phyloP scores from a whole-genome alignment of 1,140 invertebrate species.

The Calosoma granatense region DNA sequence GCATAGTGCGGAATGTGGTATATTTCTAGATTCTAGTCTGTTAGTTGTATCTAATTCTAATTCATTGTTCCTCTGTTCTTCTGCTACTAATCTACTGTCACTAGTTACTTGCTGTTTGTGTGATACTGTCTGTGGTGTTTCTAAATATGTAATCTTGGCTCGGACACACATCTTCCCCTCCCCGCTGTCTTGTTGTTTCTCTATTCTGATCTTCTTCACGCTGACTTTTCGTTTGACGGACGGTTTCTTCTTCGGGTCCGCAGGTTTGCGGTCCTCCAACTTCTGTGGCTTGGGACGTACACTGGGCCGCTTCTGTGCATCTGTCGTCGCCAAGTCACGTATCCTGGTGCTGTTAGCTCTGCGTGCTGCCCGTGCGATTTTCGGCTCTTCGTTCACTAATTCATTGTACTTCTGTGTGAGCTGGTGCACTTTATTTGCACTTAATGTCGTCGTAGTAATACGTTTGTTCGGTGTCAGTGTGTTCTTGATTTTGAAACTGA shows the following conservation, averaged over 20 bases:
- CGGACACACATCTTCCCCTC: not conserved
- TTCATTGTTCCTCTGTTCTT: no score
- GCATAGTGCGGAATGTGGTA: no score
- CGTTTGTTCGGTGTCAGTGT: constrained; percentile 21
- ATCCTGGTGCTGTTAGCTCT: constrained; percentile 17
- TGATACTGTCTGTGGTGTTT: no score
- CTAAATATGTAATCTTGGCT: no score
- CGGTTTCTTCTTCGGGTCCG: constrained; percentile 17
- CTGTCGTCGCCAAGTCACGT: constrained; percentile 4
- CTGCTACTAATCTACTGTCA: no score
- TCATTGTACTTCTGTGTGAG: constrained; percentile 45
- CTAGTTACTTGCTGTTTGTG: no score
- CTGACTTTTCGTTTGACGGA: constrained; percentile 16
- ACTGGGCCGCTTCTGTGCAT: constrained; percentile 17
- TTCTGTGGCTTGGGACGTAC: constrained; percentile 22
- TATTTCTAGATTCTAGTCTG: no score
- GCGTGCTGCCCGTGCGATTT: constrained; percentile 21
- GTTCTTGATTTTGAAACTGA: constrained; percentile 29
- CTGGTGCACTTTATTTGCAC: constrained; percentile 41
- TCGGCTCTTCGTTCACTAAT: constrained; percentile 35
- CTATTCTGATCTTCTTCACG: constrained; percentile 2
- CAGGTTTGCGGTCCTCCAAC: constrained; percentile 14
- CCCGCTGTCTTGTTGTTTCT: not conserved
- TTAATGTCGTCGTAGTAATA: constrained; percentile 30
- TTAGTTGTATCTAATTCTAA: no score